Base-by-base conservation (phyloP, 2,797 vertebrate genomes). In the Syngnathus rostellatus region DNA sequence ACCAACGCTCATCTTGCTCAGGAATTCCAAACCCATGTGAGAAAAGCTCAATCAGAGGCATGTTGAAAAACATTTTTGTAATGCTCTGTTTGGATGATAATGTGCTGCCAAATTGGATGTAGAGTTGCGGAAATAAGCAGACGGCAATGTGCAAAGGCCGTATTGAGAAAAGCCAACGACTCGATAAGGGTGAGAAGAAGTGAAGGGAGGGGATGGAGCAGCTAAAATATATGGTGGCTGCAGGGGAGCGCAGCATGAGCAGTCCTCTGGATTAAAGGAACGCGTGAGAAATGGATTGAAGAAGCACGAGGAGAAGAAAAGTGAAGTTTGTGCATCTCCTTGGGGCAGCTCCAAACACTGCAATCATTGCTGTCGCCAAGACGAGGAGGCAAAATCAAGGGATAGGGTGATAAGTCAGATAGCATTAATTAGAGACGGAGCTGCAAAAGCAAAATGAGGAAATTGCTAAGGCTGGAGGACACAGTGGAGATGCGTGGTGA, bases 191-290 rank as follows among this genome's bases (percentile, higher is more conserved):
- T 25, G 21, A 19, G 70, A 65, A 62, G 31, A 54, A 67, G 70
- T 17, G n/a, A 74, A 76, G 66, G 72, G 65, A 68, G 72, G 69
- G 74, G 67, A 62, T 72, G 73, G 73, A 66, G 77, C 82, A 80
- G 80, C 78, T 77, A 76, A 82, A 85, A 86, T 86, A 86, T 88
- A 83, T 83, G 77, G 80, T 73, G 79, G 79, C 87, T 86, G 82
- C 81, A 72, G 84, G 84, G 80, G 70, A 86, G 77, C 85, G 75
- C 80, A 79, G 77, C 25, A 17, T 75, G 81, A 83, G 84, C 74
- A 69, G 57, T 73, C 81, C 77, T 79, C 76, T 85, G 82, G 85
- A 87, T 88, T 85, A 87, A 78, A 83, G 75, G 70, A 79, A 83
- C 66, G 75, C 83, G 79, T 85, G 78, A 79, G 80, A 80, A 83